These are phyloP conservation scores for Sebastes oblongus DNA, from an alignment of 2,797 vertebrate species.

Conservation along the genomic window DNA sequence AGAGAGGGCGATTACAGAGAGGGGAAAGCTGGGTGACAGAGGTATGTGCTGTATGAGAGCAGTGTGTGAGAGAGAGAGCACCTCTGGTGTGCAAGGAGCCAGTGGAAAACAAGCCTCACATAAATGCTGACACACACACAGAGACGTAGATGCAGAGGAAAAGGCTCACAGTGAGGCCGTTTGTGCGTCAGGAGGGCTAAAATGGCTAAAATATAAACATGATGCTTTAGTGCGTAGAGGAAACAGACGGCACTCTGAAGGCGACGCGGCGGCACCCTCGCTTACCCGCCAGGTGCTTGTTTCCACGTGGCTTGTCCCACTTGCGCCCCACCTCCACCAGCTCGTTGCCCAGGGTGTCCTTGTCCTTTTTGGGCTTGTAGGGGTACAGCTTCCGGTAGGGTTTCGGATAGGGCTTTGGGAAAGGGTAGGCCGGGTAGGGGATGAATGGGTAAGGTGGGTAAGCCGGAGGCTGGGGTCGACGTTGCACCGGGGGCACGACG, in stretches of 20 bases:
- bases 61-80: conserved; percentile 50
- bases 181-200: conserved; percentile 64
- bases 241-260: conserved; percentile 55
- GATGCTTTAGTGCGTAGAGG: conserved; percentile 53
- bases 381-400: conserved; percentile 68
- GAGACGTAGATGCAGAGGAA: conserved; percentile 19
- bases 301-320: conserved; percentile 75
- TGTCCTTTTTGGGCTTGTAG: conserved; percentile 73
- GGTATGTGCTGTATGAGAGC: conserved; percentile 72
- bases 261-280: conserved; percentile 11
- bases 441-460: conserved; percentile 71
- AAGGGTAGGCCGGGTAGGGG: conserved; percentile 67
- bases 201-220: conserved; percentile 68
- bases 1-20: conserved; percentile 79
- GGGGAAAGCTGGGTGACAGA: conserved; percentile 74
- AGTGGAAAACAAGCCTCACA: conserved; percentile 79
- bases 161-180: conserved; percentile 70
- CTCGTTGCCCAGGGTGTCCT: conserved; percentile 78
- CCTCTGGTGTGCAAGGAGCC: conserved; percentile 81
- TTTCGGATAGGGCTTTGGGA: conserved; percentile 62
- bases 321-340: conserved; percentile 74
- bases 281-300: conserved; percentile 81
- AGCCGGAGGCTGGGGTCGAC: conserved; percentile 55
- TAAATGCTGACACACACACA: conserved; percentile 63
- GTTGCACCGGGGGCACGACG: conserved; percentile 51